Conservation (phyloP, 2,113 vertebrate genomes). For the Lates calcarifer region DNA sequence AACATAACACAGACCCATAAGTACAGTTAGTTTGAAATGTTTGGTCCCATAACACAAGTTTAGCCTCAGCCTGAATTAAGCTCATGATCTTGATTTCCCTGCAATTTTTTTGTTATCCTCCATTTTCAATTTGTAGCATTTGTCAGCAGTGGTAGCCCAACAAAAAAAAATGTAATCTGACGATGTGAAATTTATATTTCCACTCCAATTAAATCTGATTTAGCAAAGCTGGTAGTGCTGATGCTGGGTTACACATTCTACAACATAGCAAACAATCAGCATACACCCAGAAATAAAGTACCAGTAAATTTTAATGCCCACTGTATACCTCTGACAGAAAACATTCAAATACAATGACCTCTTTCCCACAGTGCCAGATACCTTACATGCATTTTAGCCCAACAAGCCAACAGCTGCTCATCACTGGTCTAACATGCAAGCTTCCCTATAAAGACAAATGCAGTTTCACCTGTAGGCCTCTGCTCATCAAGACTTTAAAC, state of each 20-base stretch:
- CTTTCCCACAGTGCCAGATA: background rate
- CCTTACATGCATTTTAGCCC: background rate
- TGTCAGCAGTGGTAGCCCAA: background rate
- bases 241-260: background rate
- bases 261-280: background rate
- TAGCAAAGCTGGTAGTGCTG: background rate
- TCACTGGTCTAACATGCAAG: conserved; percentile 21
- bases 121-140: background rate
- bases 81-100: background rate
- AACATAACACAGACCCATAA: background rate
- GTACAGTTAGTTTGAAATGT: background rate
- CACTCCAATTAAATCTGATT: background rate
- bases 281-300: background rate
- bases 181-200: background rate
- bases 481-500: conserved; percentile 5
- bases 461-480: background rate
- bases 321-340: background rate
- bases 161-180: conserved; percentile 18
- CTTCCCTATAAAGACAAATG: conserved; percentile 15
- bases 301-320: conserved; percentile 21
- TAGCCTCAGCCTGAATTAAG: background rate
- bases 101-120: background rate
- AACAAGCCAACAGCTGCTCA: background rate
- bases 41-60: conserved; percentile 4
- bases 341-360: background rate